These are phyloP conservation scores for Epistrophella euchroma DNA, from an alignment of 2,888 invertebrate species.

Conservation along the genomic window DNA sequence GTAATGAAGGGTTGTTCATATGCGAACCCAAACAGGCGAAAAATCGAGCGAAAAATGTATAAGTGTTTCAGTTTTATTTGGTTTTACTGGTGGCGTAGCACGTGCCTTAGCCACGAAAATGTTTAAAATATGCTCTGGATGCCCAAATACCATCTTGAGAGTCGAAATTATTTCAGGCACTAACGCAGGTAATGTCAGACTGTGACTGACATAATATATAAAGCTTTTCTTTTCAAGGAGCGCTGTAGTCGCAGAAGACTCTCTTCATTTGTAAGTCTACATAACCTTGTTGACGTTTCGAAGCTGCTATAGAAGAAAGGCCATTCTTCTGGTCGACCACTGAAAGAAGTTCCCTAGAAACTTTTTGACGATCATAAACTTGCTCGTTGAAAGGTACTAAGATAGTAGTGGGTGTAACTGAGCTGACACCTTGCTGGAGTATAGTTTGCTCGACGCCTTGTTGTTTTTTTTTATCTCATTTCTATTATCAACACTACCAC, in stretches of 20 bases:
- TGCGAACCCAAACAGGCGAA: too few relatives aligned
- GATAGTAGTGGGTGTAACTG: too few relatives aligned
- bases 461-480: too few relatives aligned
- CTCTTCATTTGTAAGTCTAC: constrained; percentile 55
- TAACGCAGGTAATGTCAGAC: constrained; percentile 51
- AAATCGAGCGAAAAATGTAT: background rate
- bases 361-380: constrained; percentile 17
- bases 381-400: too few relatives aligned
- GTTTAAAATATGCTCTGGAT: constrained; percentile 53
- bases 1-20: too few relatives aligned
- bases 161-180: constrained; percentile 64
- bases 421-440: too few relatives aligned
- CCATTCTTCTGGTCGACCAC: constrained; percentile 31
- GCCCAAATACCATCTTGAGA: constrained; percentile 13
- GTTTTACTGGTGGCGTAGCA: constrained; percentile 28
- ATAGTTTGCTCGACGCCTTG: too few relatives aligned
- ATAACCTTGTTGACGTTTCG: constrained; percentile 44
- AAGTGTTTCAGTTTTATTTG: constrained; percentile 16
- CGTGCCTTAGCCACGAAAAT: constrained; percentile 43
- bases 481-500: background rate
- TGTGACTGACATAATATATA: constrained; percentile 62
- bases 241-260: constrained; percentile 57
- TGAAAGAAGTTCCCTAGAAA: constrained; percentile 29
- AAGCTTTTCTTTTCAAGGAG: constrained; percentile 46
- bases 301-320: constrained; percentile 22